Conservation (phyloP, 2,113 vertebrate genomes). For the Nannobrachium achirus region DNA sequence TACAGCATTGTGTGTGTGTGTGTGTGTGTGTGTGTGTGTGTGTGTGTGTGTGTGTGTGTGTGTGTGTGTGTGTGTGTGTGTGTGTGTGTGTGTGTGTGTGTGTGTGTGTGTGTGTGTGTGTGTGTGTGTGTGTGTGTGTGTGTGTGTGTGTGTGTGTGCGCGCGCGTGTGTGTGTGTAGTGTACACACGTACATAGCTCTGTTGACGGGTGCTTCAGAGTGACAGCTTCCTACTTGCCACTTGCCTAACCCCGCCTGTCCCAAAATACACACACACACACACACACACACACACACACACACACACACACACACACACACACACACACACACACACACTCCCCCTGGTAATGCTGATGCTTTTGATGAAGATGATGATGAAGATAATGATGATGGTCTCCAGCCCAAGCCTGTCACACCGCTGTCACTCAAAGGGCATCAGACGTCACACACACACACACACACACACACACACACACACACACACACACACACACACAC, state of each 20-base stretch:
- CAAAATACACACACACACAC: background rate
- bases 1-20: background rate
- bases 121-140: background rate
- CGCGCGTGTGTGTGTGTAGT: conserved; percentile 1
- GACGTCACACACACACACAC: conserved; percentile 44
- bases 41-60: background rate
- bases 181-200: background rate
- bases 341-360: conserved; percentile 7
- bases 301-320: background rate
- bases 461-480: too few relatives aligned
- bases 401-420: conserved; percentile 52
- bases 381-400: conserved; percentile 32
- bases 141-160: conserved; percentile 3
- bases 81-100: background rate
- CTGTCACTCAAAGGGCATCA: conserved; percentile 79
- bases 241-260: background rate
- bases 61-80: conserved; percentile 4
- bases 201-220: conserved; percentile 12
- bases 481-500: too few relatives aligned
- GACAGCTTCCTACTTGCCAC: conserved; percentile 6
- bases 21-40: conserved; percentile 1
- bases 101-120: background rate
- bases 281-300: background rate
- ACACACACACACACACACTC: background rate
- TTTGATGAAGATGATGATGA: conserved; percentile 38